A percentile compares a stretch with the other conserved stretches of the same genome.
Conservation (phyloP, 2,113 vertebrate species). For the Cryptomyrus ogoouensis region DNA sequence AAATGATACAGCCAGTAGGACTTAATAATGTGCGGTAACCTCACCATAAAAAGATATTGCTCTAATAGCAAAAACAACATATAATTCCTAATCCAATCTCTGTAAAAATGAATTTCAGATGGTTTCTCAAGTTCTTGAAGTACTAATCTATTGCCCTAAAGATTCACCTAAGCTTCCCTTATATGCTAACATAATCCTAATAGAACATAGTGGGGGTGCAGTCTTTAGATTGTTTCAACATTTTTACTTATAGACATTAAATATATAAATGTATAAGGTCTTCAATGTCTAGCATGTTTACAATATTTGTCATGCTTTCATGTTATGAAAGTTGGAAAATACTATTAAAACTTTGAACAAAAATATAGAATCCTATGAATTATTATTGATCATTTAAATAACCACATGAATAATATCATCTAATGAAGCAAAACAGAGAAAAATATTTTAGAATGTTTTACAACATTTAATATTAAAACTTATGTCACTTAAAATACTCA, state of each 20-base stretch:
- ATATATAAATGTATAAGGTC: neutral
- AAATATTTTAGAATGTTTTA: neutral
- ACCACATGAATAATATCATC: neutral
- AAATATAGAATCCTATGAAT: neutral
- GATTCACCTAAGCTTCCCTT: neutral
- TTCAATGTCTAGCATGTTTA: neutral
- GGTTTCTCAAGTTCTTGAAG: neutral
- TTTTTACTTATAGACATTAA: neutral
- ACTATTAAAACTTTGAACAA: neutral
- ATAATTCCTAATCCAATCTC: neutral
- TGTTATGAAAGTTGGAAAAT: neutral
- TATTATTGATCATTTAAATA: neutral
- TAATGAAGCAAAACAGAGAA: neutral
- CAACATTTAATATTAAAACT: neutral
- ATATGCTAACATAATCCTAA: neutral
- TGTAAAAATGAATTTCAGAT: neutral
- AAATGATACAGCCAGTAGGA: neutral
- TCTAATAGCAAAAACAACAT: neutral
- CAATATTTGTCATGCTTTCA: neutral
- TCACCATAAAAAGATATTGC: neutral
- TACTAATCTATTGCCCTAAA: neutral
- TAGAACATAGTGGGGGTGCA: neutral
- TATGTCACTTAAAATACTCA: neutral
- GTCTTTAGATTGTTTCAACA: neutral
- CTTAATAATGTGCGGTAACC: neutral